Conservation (phyloP, 2,113 vertebrate species). For the Ginglymostoma cirratum region DNA sequence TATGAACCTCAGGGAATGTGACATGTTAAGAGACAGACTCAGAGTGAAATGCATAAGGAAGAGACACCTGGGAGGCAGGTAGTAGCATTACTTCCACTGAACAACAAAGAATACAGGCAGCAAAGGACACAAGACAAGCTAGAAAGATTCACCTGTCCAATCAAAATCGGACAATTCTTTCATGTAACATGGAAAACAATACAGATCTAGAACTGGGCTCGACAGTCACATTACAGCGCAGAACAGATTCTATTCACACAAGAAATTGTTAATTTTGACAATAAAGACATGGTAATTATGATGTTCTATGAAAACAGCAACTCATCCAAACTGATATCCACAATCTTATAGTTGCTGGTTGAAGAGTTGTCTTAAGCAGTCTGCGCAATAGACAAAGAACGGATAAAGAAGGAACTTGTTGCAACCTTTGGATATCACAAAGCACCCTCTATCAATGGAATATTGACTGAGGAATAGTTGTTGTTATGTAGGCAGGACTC, state of each 20-base stretch:
- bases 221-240: too few relatives aligned
- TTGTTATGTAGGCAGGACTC: not conserved
- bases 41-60: not conserved
- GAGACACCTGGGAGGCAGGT: not conserved
- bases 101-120: not conserved
- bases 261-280: too few relatives aligned
- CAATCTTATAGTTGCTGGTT: not conserved
- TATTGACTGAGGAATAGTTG: not conserved
- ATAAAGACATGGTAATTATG: not conserved
- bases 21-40: not conserved
- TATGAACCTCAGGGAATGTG: not conserved
- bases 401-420: not conserved
- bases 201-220: too few relatives aligned
- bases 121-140: not conserved
- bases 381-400: not conserved
- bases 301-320: not conserved
- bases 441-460: not conserved
- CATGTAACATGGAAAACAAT: too few relatives aligned
- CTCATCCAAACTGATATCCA: not conserved
- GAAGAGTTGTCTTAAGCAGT: not conserved
- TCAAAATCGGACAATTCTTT: too few relatives aligned
- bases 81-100: not conserved
- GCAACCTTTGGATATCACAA: not conserved
- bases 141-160: not conserved
- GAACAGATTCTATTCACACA: too few relatives aligned